phyloP scores from a whole-genome alignment of 2,888 invertebrate species.

The Polymixis lichenea region DNA sequence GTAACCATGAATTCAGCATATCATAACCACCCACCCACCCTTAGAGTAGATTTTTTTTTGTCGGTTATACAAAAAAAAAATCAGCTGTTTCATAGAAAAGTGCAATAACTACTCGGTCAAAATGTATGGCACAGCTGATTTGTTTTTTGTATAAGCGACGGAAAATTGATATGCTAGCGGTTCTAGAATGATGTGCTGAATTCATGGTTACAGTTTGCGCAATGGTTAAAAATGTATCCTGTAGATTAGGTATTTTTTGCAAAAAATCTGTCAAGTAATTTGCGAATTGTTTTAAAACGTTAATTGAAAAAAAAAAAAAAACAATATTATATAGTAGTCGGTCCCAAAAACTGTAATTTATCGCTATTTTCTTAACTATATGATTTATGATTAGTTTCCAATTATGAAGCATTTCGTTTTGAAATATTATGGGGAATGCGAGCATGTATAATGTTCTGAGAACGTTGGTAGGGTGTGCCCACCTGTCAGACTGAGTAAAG shows the following conservation, averaged over 20 bases:
- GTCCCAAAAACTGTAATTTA: conserved; percentile 12
- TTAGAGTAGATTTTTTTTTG: too few species aligned
- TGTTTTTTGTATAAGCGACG: too few species aligned
- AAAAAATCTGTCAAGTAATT: not conserved
- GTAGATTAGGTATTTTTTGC: not conserved
- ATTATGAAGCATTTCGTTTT: conserved; percentile 45
- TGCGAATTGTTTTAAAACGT: not conserved
- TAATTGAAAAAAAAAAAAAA: not conserved
- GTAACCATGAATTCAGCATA: too few species aligned
- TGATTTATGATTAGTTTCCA: conserved; percentile 42
- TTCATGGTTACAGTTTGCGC: too few species aligned
- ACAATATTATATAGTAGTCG: not conserved
- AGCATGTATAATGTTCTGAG: conserved; percentile 3
- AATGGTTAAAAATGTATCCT: too few species aligned
- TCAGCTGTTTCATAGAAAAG: too few species aligned
- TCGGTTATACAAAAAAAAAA: too few species aligned
- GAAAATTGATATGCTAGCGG: too few species aligned
- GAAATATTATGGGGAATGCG: conserved; percentile 37
- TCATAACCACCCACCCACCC: too few species aligned
- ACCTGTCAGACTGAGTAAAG: conserved; percentile 48
- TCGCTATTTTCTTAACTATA: conserved; percentile 18
- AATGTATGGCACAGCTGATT: too few species aligned
- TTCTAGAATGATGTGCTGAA: too few species aligned
- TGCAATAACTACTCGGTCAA: too few species aligned
- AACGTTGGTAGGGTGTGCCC: conserved; percentile 33